Base-by-base conservation (phyloP, 2,113 vertebrate species). In the Tor tambroides region DNA sequence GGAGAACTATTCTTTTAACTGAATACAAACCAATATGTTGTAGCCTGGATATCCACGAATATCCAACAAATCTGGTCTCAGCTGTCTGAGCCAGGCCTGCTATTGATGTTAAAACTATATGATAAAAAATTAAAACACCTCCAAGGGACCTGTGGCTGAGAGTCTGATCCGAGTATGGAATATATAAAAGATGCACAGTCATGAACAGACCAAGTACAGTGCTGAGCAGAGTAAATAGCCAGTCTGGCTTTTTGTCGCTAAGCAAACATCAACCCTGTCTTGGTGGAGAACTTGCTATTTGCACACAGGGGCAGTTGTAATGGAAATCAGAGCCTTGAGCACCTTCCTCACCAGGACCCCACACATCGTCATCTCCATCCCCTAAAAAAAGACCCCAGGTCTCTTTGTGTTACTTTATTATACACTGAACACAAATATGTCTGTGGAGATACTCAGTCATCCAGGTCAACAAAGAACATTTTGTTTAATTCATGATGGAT, bases 201-300 rank as follows among this genome's bases (percentile, higher is more conserved):
- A 85, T 65, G 65, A 69, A 28, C 83, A 80, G 72, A 54, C 23
- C 71, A 30, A 61, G 72, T 86, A 86, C 72, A 81, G 69, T 65
- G 35, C 38, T 4, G 72, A 79, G 46, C 51, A 5, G 51, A 79
- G 88, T 78, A 87, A 89, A 89, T 87, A 89, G 79, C 86, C 81
- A 87, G 86, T 41, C 41, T 69, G 83, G 71, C 54, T 85, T 65
- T 80, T 82, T 89, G 82, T 87, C 59, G 43, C 83, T 63, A n/a
- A 82, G 86, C 83, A 79, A 87, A 85, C 83, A 80, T 23, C 43
- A 79, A 61, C 15, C 63, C 74, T 63, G n/a, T 79, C 86, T 85
- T 87, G 17, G 72, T 79, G 79, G 67, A 72, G 74, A 67, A 78
- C 86, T 75, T 87, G 83, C 86, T 89, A 87, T 89, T 89, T 87